These are phyloP conservation scores for Vulpes vulpes DNA, from an alignment of 2,113 vertebrate species.

Conservation along the genomic window DNA sequence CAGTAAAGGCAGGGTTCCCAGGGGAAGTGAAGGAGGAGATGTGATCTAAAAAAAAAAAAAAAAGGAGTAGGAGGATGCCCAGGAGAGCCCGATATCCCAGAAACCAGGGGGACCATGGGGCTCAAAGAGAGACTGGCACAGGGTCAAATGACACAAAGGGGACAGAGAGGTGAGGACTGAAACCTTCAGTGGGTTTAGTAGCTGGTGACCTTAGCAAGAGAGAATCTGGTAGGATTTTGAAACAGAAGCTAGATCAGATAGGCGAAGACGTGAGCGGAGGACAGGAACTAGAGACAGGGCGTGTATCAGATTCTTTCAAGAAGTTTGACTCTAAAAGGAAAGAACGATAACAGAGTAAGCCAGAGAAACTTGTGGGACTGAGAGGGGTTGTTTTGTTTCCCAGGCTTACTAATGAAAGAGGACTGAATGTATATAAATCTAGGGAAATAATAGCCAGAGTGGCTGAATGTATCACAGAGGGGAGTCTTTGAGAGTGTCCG, in stretches of 20 bases:
- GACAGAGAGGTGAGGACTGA: not conserved
- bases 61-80: conserved; percentile 43
- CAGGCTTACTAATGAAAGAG: not conserved
- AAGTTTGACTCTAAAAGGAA: not conserved
- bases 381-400: not conserved
- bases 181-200: not conserved
- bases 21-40: not conserved
- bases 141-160: not conserved
- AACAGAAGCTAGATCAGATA: conserved; percentile 63
- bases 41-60: not conserved
- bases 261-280: not conserved
- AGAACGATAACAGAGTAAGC: not conserved
- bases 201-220: not conserved
- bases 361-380: not conserved
- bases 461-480: not conserved
- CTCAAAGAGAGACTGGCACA: not conserved
- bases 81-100: not conserved
- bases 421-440: not conserved
- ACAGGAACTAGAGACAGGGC: not conserved
- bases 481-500: not conserved
- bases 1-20: not conserved
- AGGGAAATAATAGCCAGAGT: not conserved
- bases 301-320: not conserved
- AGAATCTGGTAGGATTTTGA: not conserved
- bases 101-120: not conserved